Conservation (phyloP, 2,797 vertebrate genomes). For the Apodemus agrarius region DNA sequence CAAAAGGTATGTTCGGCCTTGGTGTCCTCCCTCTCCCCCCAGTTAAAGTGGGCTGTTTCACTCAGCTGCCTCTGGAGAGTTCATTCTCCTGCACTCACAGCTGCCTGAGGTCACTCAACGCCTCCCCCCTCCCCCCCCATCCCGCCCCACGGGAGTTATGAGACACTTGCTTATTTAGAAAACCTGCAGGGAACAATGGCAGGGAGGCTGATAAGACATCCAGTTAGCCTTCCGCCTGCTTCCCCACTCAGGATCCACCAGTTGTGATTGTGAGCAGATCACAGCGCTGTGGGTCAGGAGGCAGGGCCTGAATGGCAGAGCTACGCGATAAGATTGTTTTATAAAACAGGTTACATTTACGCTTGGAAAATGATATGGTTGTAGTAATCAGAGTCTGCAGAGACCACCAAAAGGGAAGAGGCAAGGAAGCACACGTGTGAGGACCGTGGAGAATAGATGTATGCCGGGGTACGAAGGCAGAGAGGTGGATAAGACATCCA, state of each 20-base stretch:
- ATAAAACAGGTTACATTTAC: not conserved
- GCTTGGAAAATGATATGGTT: not conserved
- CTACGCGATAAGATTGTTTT: constrained; percentile 20
- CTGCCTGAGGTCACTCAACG: not conserved
- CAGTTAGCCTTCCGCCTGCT: not conserved
- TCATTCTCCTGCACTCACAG: not conserved
- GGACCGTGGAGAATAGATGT: not conserved
- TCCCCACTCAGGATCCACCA: not conserved
- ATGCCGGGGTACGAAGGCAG: not conserved
- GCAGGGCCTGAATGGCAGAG: not conserved
- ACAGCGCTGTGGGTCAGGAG: not conserved
- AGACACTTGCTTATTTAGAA: too few relatives aligned
- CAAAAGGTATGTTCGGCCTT: not conserved
- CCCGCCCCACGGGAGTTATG: too few relatives aligned
- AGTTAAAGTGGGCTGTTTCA: not conserved
- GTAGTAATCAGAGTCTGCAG: not conserved
- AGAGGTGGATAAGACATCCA: not conserved
- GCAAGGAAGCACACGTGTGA: not conserved
- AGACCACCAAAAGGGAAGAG: not conserved
- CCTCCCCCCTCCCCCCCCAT: too few relatives aligned
- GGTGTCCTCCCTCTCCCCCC: not conserved
- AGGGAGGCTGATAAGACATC: too few relatives aligned
- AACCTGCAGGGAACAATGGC: too few relatives aligned
- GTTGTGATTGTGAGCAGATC: not conserved
- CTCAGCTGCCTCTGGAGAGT: not conserved